Conservation (phyloP, 2,113 vertebrate genomes). For the Ochotona curzoniae region DNA sequence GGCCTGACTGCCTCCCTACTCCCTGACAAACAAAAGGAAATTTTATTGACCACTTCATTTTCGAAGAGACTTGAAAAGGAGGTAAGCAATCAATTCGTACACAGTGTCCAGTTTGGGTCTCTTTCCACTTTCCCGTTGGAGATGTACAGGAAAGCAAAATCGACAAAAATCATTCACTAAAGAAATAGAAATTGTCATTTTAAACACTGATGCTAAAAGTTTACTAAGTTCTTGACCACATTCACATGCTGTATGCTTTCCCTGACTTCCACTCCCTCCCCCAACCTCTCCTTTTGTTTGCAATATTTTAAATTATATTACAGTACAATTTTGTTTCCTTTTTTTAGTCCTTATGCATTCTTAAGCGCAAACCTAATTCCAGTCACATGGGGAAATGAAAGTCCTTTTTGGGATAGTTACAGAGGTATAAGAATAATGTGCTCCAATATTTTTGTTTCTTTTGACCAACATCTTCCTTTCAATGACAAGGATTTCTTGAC, state of each 20-base stretch:
- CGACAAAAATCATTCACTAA: slow-evolving; percentile 1
- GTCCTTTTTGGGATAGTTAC: background rate
- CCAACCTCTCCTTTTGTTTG: background rate
- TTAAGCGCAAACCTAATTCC: slow-evolving; percentile 36
- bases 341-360: background rate
- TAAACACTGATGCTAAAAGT: background rate
- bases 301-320: slow-evolving; percentile 5
- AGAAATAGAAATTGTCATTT: background rate
- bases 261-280: background rate
- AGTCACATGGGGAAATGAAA: slow-evolving; percentile 26
- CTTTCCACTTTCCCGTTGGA: slow-evolving; percentile 9
- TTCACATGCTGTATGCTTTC: background rate
- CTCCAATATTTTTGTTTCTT: slow-evolving; percentile 22
- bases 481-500: slow-evolving; percentile 41
- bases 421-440: background rate
- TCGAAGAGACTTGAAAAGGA: slow-evolving; percentile 54
- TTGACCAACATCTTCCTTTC: background rate
- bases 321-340: slow-evolving; percentile 21
- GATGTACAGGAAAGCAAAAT: slow-evolving; percentile 12
- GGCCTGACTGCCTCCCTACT: background rate
- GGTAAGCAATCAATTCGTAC: slow-evolving; percentile 58
- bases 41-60: slow-evolving; percentile 70
- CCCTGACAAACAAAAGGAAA: slow-evolving; percentile 17
- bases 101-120: slow-evolving; percentile 3
- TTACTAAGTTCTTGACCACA: background rate